phyloP scores from a whole-genome alignment of 2,113 vertebrate species.

The Climacteris rufus region DNA sequence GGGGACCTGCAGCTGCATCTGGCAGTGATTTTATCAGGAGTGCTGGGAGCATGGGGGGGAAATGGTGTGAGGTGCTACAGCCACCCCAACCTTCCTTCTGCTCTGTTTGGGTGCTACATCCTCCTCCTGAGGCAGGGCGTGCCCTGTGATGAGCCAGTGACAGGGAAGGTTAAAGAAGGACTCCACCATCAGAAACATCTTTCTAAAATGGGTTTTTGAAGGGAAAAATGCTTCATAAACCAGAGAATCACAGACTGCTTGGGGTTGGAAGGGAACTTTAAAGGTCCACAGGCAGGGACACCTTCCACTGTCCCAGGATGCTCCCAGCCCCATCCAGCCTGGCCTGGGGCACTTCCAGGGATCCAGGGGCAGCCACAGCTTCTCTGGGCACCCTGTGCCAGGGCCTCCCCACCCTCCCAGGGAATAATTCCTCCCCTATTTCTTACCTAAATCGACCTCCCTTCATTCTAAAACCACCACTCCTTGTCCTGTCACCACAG shows the following conservation, averaged over 20 bases:
- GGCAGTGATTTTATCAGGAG: not conserved
- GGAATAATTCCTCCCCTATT: not conserved
- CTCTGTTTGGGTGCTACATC: accelerated
- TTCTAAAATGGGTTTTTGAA: not conserved
- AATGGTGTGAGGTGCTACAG: not conserved
- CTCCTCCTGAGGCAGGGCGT: not conserved
- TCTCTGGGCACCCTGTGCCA: not conserved
- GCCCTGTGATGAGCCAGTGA: not conserved
- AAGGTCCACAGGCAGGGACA: not conserved
- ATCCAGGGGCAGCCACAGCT: not conserved
- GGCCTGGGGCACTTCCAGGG: not conserved
- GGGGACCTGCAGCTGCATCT: not conserved
- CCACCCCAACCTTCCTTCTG: not conserved
- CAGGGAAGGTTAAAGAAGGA: not conserved
- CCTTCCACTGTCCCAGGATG: accelerated
- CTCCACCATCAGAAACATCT: not conserved
- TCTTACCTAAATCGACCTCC: not conserved
- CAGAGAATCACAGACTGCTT: not conserved
- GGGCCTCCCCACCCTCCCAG: accelerated
- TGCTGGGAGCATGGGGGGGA: not conserved
- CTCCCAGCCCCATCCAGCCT: accelerated
- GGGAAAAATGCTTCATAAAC: not conserved
- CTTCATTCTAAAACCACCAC: not conserved
- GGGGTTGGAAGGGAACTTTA: not conserved
- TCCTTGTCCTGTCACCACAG: not conserved